A percentile compares a stretch with the other conserved stretches of the same genome.
Conservation (phyloP, 2,888 invertebrate species). For the Ormyrus nitidulus region DNA sequence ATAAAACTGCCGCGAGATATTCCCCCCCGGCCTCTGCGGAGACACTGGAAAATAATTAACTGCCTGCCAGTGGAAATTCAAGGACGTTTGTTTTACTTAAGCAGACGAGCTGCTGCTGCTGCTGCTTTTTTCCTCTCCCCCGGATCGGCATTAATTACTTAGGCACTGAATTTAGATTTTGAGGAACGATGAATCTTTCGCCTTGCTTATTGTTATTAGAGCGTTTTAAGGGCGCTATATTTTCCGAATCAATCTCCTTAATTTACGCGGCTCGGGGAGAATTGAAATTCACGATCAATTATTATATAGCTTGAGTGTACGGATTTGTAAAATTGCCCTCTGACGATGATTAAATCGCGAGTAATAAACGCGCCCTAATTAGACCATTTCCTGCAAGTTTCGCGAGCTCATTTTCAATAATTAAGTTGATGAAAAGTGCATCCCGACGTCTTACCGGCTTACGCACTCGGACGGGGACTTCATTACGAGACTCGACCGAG, state of each 20-base stretch:
- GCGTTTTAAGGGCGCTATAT: neutral
- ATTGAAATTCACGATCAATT: too few species aligned
- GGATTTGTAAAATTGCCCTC: too few species aligned
- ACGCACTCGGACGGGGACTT: constrained; percentile 63
- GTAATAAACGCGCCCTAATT: constrained; percentile 19
- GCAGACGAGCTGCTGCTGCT: constrained; percentile 46
- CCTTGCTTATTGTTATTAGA: too few species aligned
- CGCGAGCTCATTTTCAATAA: constrained; percentile 30
- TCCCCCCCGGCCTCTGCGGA: neutral
- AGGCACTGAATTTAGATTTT: constrained; percentile 16
- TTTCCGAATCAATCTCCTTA: neutral
- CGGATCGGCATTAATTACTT: constrained; percentile 42
- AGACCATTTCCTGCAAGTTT: neutral
- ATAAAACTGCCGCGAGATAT: constrained; percentile 35
- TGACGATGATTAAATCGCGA: neutral
- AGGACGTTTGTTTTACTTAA: constrained; percentile 71
- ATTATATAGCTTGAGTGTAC: too few species aligned
- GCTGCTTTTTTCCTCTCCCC: neutral
- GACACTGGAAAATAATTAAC: constrained; percentile 69
- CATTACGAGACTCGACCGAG: constrained; percentile 56
- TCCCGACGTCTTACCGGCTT: constrained; percentile 64
- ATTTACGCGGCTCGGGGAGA: too few species aligned
- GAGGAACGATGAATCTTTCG: neutral
- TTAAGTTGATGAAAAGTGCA: constrained; percentile 46
- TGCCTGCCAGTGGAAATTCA: constrained; percentile 67